Percentiles rank a stretch among this genome's conserved stretches.
Evolutionary conservation across 2,113 vertebrate genomes (phyloP).

Genomic region (Eulacestoma nigropectus): DNA sequence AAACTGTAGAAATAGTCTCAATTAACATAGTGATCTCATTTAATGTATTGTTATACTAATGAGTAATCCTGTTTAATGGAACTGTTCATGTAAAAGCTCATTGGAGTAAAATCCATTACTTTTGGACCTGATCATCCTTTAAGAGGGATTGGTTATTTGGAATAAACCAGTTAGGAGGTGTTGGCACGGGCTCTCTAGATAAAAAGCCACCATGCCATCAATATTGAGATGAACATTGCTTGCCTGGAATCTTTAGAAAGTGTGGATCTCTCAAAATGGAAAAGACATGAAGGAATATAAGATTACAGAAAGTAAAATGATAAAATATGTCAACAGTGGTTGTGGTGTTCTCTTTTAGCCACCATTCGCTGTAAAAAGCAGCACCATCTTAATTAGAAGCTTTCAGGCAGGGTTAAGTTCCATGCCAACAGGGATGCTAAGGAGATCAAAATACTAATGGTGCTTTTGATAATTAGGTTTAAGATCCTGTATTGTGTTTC

Average conservation of each 20-base stretch:
- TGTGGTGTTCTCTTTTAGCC: background rate
- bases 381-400: background rate
- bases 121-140: constrained; percentile 19
- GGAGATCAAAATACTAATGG: constrained; percentile 37
- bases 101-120: constrained; percentile 28
- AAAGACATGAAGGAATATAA: background rate
- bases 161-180: constrained; percentile 3
- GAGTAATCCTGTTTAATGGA: constrained; percentile 28
- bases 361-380: background rate
- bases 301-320: background rate
- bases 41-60: background rate
- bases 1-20: background rate
- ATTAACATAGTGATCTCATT: background rate
- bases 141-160: constrained; percentile 22
- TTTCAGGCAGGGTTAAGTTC: background rate
- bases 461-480: constrained; percentile 36
- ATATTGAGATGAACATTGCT: background rate
- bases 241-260: background rate
- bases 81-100: background rate
- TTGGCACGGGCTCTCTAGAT: background rate
- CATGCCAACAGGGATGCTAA: constrained; percentile 8
- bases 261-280: background rate
- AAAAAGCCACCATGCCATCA: background rate
- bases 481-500: constrained; percentile 26
- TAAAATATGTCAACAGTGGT: background rate